These are phyloP conservation scores for Cyprinodon tularosa DNA, from an alignment of 2,113 vertebrate genomes.

Conservation along the genomic window DNA sequence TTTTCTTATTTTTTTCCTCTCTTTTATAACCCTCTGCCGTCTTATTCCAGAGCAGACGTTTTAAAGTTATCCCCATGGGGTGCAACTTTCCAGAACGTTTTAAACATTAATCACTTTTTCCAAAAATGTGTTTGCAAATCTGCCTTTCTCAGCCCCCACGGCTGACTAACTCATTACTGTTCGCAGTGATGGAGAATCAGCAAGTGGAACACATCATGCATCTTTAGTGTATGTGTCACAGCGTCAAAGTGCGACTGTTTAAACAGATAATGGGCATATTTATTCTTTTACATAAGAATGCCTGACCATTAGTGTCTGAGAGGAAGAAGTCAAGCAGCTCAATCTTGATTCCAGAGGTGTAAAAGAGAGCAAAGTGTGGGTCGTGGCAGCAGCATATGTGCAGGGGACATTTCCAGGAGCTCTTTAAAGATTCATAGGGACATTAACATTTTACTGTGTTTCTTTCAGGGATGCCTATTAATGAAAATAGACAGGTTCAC, in stretches of 20 bases:
- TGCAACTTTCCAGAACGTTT: constrained; percentile 28
- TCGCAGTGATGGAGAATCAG: constrained; percentile 34
- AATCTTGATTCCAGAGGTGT: constrained; percentile 43
- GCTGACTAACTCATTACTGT: constrained; percentile 32
- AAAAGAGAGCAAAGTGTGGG: constrained; percentile 58
- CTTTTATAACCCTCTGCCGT: not conserved
- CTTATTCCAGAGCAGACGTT: constrained; percentile 13
- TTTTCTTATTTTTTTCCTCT: constrained; percentile 12
- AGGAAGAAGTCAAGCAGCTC: constrained; percentile 34
- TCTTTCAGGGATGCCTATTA: constrained; percentile 48
- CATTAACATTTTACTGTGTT: constrained; percentile 67
- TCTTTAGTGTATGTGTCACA: constrained; percentile 42
- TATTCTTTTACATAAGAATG: constrained; percentile 68
- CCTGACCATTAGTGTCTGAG: constrained; percentile 53
- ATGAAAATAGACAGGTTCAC: constrained; percentile 41
- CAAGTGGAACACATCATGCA: constrained; percentile 29
- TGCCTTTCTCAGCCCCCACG: constrained; percentile 21
- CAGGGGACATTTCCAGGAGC: constrained; percentile 48
- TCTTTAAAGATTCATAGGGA: constrained; percentile 71
- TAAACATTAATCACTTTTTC: constrained; percentile 49
- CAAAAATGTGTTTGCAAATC: constrained; percentile 38
- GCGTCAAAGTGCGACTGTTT: constrained; percentile 40
- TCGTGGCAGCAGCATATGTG: constrained; percentile 62
- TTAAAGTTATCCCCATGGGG: not conserved
- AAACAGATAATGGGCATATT: constrained; percentile 59